Base-by-base conservation (phyloP, 2,797 vertebrate species). In the Mergus octosetaceus region DNA sequence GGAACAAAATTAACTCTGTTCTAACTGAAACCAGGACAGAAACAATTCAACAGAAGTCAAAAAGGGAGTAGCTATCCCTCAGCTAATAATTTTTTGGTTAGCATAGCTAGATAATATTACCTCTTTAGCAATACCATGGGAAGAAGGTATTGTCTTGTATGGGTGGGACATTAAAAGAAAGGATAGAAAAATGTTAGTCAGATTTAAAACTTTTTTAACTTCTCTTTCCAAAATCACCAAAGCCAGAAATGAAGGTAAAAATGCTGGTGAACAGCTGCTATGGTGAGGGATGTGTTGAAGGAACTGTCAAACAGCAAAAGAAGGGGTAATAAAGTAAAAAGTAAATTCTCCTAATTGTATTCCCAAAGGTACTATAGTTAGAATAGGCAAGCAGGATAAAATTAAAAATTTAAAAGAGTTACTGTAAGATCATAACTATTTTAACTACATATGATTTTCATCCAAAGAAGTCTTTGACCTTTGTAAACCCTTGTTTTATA, bases 351-450 rank as follows among this genome's bases (percentile, higher is more conserved):
- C 65, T 80, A 87, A 54, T 70, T 87, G 34, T 73, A 74, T 41
- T 95, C 95, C 87, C 93, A 77, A 84, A 71, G 69, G 61, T 68
- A 36, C 9, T 56, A 25, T 49, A 95, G 22, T 79, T 73, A 94
- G 66, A 95, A 95, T 54, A 93, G 45, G 21, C 53, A 91, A 90
- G 47, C 16, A 92, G 60, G 34, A 93, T 78, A 95, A 87, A 71
- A 91, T 62, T 85, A 91, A 91, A 96, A 74, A 95, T 96, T 95
- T 66, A 94, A 93, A 95, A 70, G 16, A 85, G 62, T 41, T 90
- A 76, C 68, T 64, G 43, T 91, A 94, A 94, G 47, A 86, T 92
- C 70, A 89, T 92, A 92, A 93, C n/a, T 83, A 91, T 93, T 96
- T 90, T 70, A 91, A 73, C 43, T 87, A 49, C 51, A 90, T 94